These are phyloP conservation scores for Ctenicera cuprea DNA, from an alignment of 2,888 invertebrate species.

Conservation along the genomic window DNA sequence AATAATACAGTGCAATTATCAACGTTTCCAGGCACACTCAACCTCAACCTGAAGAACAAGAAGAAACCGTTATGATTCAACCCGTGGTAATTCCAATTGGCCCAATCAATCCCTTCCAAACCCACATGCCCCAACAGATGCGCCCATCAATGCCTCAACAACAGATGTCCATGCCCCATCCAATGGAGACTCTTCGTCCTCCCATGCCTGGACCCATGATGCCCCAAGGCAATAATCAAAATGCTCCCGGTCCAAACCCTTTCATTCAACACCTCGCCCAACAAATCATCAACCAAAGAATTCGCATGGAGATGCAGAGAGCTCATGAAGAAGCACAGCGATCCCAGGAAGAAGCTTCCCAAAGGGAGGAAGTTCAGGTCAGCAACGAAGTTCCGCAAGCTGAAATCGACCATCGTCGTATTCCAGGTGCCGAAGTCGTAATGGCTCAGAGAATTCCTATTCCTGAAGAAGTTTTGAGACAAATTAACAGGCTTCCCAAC, in stretches of 20 bases:
- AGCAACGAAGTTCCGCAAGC: slow-evolving; percentile 41
- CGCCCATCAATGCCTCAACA: slow-evolving; percentile 67
- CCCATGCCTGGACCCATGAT: slow-evolving; percentile 68
- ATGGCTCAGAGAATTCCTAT: slow-evolving; percentile 73
- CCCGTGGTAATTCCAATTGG: slow-evolving; percentile 71
- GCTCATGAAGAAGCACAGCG: slow-evolving; percentile 63
- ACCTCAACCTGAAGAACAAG: slow-evolving; percentile 62
- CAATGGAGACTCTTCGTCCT: slow-evolving; percentile 75
- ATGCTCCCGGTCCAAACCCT: slow-evolving; percentile 70
- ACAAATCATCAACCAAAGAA: slow-evolving; percentile 70
- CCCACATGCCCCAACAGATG: slow-evolving; percentile 70
- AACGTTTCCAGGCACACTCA: slow-evolving; percentile 33
- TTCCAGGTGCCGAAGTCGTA: slow-evolving; percentile 50
- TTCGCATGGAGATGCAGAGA: slow-evolving; percentile 68
- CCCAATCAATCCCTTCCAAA: slow-evolving; percentile 66
- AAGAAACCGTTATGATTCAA: slow-evolving; percentile 71
- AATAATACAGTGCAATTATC: too few relatives aligned
- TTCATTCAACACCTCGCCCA: slow-evolving; percentile 71
- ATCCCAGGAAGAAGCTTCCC: slow-evolving; percentile 56
- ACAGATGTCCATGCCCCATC: slow-evolving; percentile 71
- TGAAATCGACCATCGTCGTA: slow-evolving; percentile 44
- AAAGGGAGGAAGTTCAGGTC: slow-evolving; percentile 63
- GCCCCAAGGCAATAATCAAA: slow-evolving; percentile 56
- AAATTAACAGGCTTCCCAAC: slow-evolving; percentile 69
- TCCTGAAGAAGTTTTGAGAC: slow-evolving; percentile 71